Evolutionary conservation across 2,113 vertebrate species (phyloP).

Genomic region (Peromyscus leucopus): DNA sequence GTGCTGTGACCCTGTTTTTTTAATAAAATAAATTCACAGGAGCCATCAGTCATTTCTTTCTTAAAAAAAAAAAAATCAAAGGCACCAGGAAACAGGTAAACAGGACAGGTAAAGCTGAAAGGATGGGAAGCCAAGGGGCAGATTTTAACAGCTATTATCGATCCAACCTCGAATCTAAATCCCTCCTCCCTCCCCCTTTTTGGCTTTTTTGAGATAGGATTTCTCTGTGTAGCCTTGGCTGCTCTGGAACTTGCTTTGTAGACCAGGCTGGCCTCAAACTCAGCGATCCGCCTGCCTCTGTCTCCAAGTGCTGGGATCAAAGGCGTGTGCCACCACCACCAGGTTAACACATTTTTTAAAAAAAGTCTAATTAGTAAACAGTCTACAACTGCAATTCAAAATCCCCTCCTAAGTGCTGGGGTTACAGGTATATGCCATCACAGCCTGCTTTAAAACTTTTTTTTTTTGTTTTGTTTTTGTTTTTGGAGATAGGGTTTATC

Average conservation of each 20-base stretch:
- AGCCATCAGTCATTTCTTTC: neutral
- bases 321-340: fast-evolving
- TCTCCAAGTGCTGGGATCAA: neutral
- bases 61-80: slow-evolving; percentile 31
- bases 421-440: neutral
- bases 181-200: fast-evolving
- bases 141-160: slow-evolving; percentile 27
- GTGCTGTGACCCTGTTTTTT: neutral
- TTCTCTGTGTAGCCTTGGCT: neutral
- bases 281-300: neutral
- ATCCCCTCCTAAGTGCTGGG: neutral
- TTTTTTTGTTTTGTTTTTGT: too few relatives aligned
- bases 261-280: neutral
- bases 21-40: slow-evolving; percentile 21
- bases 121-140: neutral
- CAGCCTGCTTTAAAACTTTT: too few relatives aligned
- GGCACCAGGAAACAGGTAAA: neutral
- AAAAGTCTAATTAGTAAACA: neutral
- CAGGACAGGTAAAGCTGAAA: neutral
- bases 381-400: neutral
- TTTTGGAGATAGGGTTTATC: too few relatives aligned
- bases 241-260: neutral
- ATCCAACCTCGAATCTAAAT: neutral
- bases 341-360: neutral
- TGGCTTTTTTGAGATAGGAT: neutral